Evolutionary conservation across 2,888 invertebrate genomes (phyloP).

Genomic region (Empis stercorea): DNA sequence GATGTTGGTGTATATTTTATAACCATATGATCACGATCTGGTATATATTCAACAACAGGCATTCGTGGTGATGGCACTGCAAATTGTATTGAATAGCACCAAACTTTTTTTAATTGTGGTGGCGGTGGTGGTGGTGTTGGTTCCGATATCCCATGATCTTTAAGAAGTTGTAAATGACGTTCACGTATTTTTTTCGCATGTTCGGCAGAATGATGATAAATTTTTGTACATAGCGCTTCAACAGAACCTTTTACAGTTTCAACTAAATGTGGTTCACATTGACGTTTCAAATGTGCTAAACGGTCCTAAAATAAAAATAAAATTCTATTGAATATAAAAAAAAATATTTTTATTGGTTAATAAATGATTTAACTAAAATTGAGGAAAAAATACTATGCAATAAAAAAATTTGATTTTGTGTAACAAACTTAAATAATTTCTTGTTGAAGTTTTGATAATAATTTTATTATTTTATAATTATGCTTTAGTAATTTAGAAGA

Average conservation of each 20-base stretch:
- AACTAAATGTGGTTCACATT: conserved; percentile 90
- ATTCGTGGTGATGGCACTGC: conserved; percentile 73
- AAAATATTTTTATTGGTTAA: too few relatives aligned
- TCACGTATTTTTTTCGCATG: conserved; percentile 84
- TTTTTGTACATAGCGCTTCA: conserved; percentile 88
- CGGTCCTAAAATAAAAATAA: conserved; percentile 36
- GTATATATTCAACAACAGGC: conserved; percentile 74
- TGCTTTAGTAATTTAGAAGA: too few relatives aligned
- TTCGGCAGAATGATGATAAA: conserved; percentile 83
- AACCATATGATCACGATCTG: conserved; percentile 73
- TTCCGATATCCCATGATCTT: conserved; percentile 70
- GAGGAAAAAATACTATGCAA: too few relatives aligned
- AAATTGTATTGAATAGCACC: conserved; percentile 92
- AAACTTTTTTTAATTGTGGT: conserved; percentile 72
- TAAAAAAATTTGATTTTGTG: background rate
- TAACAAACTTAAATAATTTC: too few relatives aligned
- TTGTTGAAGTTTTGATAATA: too few relatives aligned
- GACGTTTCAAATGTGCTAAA: conserved; percentile 79
- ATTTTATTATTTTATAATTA: too few relatives aligned
- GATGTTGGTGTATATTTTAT: conserved; percentile 51
- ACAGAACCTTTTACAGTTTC: conserved; percentile 91
- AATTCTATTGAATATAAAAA: too few relatives aligned
- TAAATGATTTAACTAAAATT: too few relatives aligned
- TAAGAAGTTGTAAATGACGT: conserved; percentile 70
- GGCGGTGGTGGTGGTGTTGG: conserved; percentile 51